phyloP scores from a whole-genome alignment of 2,113 vertebrate species.

The Manacus vitellinus region DNA sequence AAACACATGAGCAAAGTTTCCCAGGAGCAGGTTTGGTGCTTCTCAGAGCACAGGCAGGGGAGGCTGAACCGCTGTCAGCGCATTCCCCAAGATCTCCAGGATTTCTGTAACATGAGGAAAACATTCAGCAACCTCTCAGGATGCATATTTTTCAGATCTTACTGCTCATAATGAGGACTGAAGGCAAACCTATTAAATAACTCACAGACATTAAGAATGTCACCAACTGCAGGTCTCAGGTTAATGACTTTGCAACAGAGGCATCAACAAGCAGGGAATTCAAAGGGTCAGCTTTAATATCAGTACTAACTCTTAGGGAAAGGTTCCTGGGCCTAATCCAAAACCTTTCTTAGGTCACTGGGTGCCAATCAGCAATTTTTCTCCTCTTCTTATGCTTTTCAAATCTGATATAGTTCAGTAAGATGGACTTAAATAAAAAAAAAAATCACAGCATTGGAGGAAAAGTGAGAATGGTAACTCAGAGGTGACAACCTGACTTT shows the following conservation, averaged over 20 bases:
- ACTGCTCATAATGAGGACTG: not conserved
- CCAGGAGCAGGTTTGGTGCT: not conserved
- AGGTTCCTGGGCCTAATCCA: not conserved
- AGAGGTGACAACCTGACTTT: not conserved
- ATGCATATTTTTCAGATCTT: not conserved
- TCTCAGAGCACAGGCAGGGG: not conserved
- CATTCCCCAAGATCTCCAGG: not conserved
- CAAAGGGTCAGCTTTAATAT: not conserved
- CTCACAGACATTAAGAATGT: not conserved
- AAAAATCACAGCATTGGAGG: not conserved
- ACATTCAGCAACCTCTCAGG: not conserved
- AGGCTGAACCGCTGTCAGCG: accelerated
- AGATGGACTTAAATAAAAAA: not conserved
- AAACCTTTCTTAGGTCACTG: not conserved
- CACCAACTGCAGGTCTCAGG: not conserved
- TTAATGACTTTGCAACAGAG: not conserved
- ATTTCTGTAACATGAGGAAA: not conserved
- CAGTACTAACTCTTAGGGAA: not conserved
- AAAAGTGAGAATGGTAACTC: not conserved
- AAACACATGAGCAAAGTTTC: no score
- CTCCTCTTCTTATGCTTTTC: not conserved
- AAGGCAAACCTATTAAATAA: not conserved
- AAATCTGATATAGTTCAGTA: not conserved
- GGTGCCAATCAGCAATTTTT: not conserved
- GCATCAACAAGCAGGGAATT: not conserved